Conservation (phyloP, 1,140 invertebrate species). For the Hermetia illucens region DNA sequence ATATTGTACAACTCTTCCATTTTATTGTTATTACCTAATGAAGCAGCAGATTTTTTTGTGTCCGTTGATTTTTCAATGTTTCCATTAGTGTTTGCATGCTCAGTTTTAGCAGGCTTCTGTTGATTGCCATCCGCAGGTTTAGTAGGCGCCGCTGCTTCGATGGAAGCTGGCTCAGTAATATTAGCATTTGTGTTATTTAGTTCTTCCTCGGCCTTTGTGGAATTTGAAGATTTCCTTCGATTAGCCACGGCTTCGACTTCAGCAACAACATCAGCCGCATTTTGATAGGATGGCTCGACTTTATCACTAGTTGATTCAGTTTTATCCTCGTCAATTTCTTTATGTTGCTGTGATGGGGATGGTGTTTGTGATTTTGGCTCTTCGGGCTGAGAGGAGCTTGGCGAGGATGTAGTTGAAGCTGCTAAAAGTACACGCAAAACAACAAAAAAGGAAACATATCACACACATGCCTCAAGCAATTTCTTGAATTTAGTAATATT, state of each 20-base stretch:
- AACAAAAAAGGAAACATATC: slow-evolving; percentile 4
- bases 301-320: slow-evolving; percentile 5
- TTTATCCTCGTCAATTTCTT: not conserved
- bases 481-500: no score
- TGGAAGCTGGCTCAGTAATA: slow-evolving; percentile 5
- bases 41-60: slow-evolving; percentile 3
- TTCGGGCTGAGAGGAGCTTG: slow-evolving; percentile 4
- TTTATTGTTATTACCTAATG: slow-evolving; percentile 33
- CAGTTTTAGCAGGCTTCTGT: no score
- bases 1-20: slow-evolving; percentile 69
- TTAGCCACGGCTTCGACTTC: not conserved
- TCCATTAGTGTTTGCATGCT: no score
- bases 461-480: slow-evolving; percentile 3
- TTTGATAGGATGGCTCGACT: slow-evolving; percentile 11
- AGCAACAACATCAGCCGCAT: not conserved
- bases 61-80: slow-evolving; percentile 1
- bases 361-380: slow-evolving; percentile 3
- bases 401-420: slow-evolving; percentile 4
- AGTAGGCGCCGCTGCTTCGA: not conserved
- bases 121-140: no score
- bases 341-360: not conserved
- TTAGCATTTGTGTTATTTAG: slow-evolving; percentile 11
- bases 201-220: not conserved
- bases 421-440: not conserved
- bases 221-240: not conserved